Conservation (phyloP, 2,888 invertebrate species). For the Epirrhoe alternata region DNA sequence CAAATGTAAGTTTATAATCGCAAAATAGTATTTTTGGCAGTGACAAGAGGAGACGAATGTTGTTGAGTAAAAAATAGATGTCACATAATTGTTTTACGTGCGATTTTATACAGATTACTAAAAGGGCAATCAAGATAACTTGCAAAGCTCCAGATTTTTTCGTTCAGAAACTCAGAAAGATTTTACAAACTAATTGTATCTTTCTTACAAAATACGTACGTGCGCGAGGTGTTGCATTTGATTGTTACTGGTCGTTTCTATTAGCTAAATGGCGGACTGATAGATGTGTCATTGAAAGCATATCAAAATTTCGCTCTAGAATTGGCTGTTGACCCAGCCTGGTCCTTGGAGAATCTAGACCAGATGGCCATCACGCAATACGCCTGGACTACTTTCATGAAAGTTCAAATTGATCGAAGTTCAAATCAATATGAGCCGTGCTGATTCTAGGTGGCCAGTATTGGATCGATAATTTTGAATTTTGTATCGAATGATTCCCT, state of each 20-base stretch:
- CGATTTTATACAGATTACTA: too few species aligned
- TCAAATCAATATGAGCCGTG: too few species aligned
- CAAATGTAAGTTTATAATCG: too few species aligned
- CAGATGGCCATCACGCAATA: slow-evolving; percentile 32
- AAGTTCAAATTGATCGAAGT: slow-evolving; percentile 27
- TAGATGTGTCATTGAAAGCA: slow-evolving; percentile 64
- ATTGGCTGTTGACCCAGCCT: slow-evolving; percentile 49
- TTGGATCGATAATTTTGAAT: neutral
- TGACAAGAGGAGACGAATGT: too few species aligned
- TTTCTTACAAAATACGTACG: neutral
- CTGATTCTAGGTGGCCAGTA: neutral
- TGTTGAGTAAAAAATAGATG: too few species aligned
- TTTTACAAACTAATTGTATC: neutral
- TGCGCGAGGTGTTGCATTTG: slow-evolving; percentile 10
- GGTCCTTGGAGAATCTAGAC: slow-evolving; percentile 38
- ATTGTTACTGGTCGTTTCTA: slow-evolving; percentile 47
- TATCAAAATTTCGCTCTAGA: slow-evolving; percentile 58
- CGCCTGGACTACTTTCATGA: slow-evolving; percentile 33
- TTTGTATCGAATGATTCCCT: too few species aligned
- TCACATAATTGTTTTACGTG: too few species aligned
- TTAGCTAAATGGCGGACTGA: slow-evolving; percentile 59
- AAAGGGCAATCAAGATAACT: too few species aligned
- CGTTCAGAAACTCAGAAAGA: too few species aligned
- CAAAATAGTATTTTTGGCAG: too few species aligned
- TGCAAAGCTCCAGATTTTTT: too few species aligned